Base-by-base conservation (phyloP, 1,140 invertebrate genomes). In the Pseudomyrmex pallidus region DNA sequence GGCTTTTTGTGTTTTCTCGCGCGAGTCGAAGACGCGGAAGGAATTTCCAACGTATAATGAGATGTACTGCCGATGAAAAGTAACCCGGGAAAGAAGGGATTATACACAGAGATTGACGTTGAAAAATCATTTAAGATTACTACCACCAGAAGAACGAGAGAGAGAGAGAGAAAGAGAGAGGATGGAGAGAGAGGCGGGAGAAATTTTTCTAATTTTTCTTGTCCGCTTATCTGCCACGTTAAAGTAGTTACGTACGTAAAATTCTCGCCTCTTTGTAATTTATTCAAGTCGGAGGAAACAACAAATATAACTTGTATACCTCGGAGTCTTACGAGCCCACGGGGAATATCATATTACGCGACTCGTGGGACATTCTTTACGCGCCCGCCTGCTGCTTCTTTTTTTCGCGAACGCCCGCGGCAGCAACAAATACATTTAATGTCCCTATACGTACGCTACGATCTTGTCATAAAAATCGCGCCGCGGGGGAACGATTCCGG, bases 381-480 rank as follows among this genome's bases (percentile, higher is more conserved):
- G 20, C 44, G 35, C 4, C 35, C 35, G 35, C 35, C 35, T 20
- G 20, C 68, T 35, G 7, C 56, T 44, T n/a, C 44, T 35, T 57
- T 59, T 56, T 17, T 57, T 62, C 62, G 20, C 67, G 48, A 87
- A 82, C 50, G 52, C n/a, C 20, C 20, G 22, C n/a, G 59, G 46
- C 77, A 48, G 54, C 44, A 50, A 46, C 15, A 52, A 50, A 46
- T 12, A 52, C 35, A 78, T 61, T 73, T 84, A 86, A 83, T 77
- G 59, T 56, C 22, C 13, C 66, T 62, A 35, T 35, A 72, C 57
- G 57, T 56, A 54, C 70, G 74, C 25, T 63, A 50, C 54, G 59
- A 80, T 70, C 74, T 25, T 54, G 7, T 76, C 50, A 61, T 77
- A 87, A 82, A 67, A 67, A 88, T 85, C 78, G 63, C 61, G 50